Evolutionary conservation across 2,888 invertebrate species (phyloP).

Genomic region (Nymphalis polychloros): DNA sequence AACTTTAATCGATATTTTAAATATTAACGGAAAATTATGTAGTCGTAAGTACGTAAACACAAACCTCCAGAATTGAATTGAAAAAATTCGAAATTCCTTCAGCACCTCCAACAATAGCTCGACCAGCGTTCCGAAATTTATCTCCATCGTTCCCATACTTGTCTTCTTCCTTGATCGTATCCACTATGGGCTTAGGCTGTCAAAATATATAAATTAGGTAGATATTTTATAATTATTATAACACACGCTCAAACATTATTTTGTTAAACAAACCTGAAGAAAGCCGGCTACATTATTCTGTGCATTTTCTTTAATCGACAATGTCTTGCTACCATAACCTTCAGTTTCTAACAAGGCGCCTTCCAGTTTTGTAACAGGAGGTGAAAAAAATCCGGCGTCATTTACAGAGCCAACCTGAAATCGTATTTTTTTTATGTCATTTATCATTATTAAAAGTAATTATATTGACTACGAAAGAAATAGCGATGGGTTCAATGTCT

Average conservation of each 20-base stretch:
- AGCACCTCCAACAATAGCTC: constrained; percentile 84
- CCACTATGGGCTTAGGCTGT: constrained; percentile 87
- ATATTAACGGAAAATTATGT: too few relatives aligned
- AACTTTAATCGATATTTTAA: too few relatives aligned
- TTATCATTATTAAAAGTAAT: too few relatives aligned
- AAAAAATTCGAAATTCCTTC: constrained; percentile 85
- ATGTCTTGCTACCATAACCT: constrained; percentile 64
- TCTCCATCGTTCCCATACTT: constrained; percentile 90
- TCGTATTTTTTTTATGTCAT: background rate
- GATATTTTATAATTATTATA: background rate
- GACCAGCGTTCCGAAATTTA: constrained; percentile 83
- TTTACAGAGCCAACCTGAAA: constrained; percentile 41
- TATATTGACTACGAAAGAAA: too few relatives aligned
- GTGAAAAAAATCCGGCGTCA: constrained; percentile 52
- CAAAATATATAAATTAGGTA: constrained; percentile 17
- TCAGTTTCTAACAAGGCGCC: constrained; percentile 66
- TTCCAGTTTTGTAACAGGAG: constrained; percentile 54
- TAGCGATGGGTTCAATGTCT: too few relatives aligned
- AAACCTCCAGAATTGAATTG: constrained; percentile 84
- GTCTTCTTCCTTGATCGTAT: constrained; percentile 87
- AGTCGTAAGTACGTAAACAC: constrained; percentile 34
- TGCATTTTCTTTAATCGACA: constrained; percentile 69
- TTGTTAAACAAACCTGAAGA: constrained; percentile 59
- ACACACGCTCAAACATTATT: constrained; percentile 8
- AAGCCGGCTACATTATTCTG: constrained; percentile 65